Evolutionary conservation across 2,797 vertebrate species (phyloP).

Genomic region (Telmatherina bonti): DNA sequence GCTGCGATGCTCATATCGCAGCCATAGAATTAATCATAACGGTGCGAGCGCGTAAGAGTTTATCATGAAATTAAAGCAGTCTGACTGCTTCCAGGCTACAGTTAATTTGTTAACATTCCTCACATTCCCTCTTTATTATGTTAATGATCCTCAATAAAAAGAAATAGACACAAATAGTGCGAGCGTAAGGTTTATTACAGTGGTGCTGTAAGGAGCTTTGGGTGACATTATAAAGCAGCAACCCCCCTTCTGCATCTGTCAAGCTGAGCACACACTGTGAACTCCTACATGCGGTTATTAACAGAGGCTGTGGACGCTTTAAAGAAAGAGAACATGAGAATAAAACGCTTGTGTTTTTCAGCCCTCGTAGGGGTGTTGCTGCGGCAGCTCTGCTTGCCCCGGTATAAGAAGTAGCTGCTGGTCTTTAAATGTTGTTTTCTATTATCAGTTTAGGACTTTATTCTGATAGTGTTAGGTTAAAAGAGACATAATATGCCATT

Average conservation of each 20-base stretch:
- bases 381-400: background rate
- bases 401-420: background rate
- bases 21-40: constrained; percentile 11
- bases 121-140: constrained; percentile 32
- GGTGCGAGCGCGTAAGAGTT: constrained; percentile 11
- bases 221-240: constrained; percentile 19
- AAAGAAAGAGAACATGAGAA: background rate
- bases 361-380: background rate
- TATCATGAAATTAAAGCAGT: constrained; percentile 35
- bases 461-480: background rate
- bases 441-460: background rate
- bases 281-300: constrained; percentile 11
- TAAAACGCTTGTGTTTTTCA: background rate
- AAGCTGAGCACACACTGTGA: constrained; percentile 1
- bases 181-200: constrained; percentile 24
- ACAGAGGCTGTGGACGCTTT: constrained; percentile 7
- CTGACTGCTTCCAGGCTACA: constrained; percentile 24
- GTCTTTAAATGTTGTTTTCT: background rate
- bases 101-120: constrained; percentile 39
- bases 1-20: constrained; percentile 5
- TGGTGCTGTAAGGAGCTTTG: constrained; percentile 23
- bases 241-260: constrained; percentile 5
- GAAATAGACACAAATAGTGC: background rate
- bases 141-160: constrained; percentile 32
- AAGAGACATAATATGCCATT: background rate